Conservation (phyloP, 92 coral and sea anemone species). For the Virgularia gustaviana region DNA sequence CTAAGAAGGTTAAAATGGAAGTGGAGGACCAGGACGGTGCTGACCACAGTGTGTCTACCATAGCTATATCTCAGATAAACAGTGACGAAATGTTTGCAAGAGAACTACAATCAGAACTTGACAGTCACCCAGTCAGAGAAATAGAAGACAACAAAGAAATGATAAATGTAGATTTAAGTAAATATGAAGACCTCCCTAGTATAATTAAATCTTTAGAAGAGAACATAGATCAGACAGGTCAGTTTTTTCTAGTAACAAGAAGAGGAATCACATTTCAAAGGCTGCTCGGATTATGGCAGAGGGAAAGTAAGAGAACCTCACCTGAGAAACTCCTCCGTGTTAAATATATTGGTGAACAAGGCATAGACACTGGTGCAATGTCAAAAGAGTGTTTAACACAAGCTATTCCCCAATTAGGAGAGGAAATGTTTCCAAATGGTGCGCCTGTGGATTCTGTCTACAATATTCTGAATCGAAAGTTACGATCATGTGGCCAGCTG, state of each 20-base stretch:
- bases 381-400: slow-evolving; percentile 51
- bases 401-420: slow-evolving; percentile 46
- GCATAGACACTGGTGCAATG: slow-evolving; percentile 20
- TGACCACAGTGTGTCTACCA: background rate
- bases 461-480: slow-evolving; percentile 59
- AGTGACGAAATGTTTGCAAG: slow-evolving; percentile 51
- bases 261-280: slow-evolving; percentile 56
- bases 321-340: slow-evolving; percentile 45
- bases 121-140: slow-evolving; percentile 3
- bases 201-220: slow-evolving; percentile 46
- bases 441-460: slow-evolving; percentile 52
- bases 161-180: background rate
- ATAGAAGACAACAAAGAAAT: background rate
- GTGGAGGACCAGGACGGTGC: background rate
- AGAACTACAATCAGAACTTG: slow-evolving; percentile 50
- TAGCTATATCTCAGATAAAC: background rate
- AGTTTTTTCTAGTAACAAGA: slow-evolving; percentile 45
- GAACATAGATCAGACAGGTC: slow-evolving; percentile 45
- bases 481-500: slow-evolving; percentile 64
- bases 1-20: slow-evolving; percentile 6
- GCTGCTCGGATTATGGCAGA: slow-evolving; percentile 53
- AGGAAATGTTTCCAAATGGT: slow-evolving; percentile 57
- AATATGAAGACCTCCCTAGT: slow-evolving; percentile 33
- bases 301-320: slow-evolving; percentile 40
- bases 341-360: slow-evolving; percentile 20